phyloP scores from a whole-genome alignment of 2,797 vertebrate species.

The Tachyglossus aculeatus region DNA sequence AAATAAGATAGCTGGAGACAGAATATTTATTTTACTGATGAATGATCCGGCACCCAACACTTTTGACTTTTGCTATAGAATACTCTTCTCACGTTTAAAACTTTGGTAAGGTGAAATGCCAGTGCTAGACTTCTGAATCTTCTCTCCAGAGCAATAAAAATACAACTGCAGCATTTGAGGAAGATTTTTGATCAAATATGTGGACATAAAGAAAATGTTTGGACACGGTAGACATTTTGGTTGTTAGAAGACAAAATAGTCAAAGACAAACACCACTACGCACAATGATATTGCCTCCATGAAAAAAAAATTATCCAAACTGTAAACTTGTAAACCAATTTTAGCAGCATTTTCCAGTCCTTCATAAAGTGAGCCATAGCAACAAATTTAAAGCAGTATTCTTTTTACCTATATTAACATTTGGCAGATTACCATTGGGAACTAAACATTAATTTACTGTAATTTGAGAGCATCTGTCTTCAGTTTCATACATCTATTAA shows the following conservation, averaged over 20 bases:
- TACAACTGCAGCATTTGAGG: conserved; percentile 47
- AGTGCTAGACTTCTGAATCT: conserved; percentile 56
- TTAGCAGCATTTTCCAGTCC: conserved; percentile 73
- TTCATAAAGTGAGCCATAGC: conserved; percentile 59
- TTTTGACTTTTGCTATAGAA: conserved; percentile 29
- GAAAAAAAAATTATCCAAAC: not conserved
- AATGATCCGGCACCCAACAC: not conserved
- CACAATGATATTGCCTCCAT: not conserved
- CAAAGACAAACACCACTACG: conserved; percentile 1
- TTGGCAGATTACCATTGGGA: conserved; percentile 23
- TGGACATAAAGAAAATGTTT: too few species aligned
- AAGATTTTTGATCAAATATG: conserved; percentile 1
- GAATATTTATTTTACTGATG: not conserved
- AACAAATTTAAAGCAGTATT: conserved; percentile 54
- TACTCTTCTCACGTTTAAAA: conserved; percentile 39
- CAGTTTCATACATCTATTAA: conserved; percentile 29
- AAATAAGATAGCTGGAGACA: conserved; percentile 45
- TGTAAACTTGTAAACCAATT: conserved; percentile 52
- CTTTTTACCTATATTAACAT: conserved; percentile 49
- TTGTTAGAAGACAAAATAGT: not conserved
- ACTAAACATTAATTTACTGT: conserved; percentile 17
- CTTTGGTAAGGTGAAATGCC: conserved; percentile 30
- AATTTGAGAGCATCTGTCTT: not conserved
- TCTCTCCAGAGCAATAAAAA: conserved; percentile 30
- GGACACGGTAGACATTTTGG: conserved; percentile 12